Conservation (phyloP, 2,888 invertebrate genomes). For the Stegophylla sp. region DNA sequence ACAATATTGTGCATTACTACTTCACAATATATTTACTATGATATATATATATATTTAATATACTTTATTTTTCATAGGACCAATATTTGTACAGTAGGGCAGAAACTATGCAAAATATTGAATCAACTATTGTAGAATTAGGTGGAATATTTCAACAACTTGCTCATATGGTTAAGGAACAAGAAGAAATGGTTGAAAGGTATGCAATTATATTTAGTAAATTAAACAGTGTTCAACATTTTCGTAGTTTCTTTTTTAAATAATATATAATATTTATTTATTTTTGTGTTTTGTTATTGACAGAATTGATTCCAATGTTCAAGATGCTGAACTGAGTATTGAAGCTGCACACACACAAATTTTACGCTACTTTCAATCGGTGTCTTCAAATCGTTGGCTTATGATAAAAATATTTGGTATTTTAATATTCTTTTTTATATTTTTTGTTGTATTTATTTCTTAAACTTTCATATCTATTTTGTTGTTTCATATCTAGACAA, state of each 20-base stretch:
- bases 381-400: constrained; percentile 96
- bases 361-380: constrained; percentile 95
- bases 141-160: constrained; percentile 98
- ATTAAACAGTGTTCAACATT: constrained; percentile 11
- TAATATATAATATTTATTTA: neutral
- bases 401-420: constrained; percentile 99
- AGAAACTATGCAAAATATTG: constrained; percentile 99
- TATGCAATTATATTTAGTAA: constrained; percentile 62
- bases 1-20: too few relatives aligned
- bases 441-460: constrained; percentile 96
- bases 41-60: constrained; percentile 2
- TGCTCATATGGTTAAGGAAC: constrained; percentile 96
- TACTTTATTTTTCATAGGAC: constrained; percentile 67
- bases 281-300: constrained; percentile 60
- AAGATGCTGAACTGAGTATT: constrained; percentile 93
- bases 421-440: constrained; percentile 97
- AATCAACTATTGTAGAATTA: constrained; percentile 96
- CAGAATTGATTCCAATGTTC: constrained; percentile 95
- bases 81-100: constrained; percentile 90
- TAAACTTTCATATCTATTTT: constrained; percentile 65
- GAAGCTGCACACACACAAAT: constrained; percentile 98
- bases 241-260: too few relatives aligned
- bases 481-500: constrained; percentile 17
- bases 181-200: constrained; percentile 95
- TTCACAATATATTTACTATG: neutral